Base-by-base conservation (phyloP, 1,140 invertebrate genomes). In the Harpegnathos saltator region DNA sequence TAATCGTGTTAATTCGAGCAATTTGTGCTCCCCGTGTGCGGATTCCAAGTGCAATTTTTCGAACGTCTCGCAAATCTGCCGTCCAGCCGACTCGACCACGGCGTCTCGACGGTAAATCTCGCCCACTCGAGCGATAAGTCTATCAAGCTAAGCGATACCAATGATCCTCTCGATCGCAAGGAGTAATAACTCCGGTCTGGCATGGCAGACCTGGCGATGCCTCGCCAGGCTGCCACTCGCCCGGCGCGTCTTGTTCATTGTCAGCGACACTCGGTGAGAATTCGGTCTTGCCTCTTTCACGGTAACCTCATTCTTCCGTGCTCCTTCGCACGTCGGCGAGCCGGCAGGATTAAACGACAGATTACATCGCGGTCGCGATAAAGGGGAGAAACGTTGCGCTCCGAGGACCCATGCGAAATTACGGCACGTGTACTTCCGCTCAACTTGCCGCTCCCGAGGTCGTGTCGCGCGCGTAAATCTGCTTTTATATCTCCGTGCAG, bases 151-250 rank as follows among this genome's bases (percentile, higher is more conserved):
- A 80, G 52, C 38, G 62, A 9, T 48, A 58, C 33, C 38, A 59
- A 71, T 69, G 68, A 77, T 66, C 22, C 54, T 58, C 33, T 80
- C 38, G 58, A 59, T 80, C 65, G 44, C 15, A 71, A 80, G 75
- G 58, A 69, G 75, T 71, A 80, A 80, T 80, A 80, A 80, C 54
- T 14, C 38, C 22, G 58, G 52, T 80, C 38, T 80, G 66, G 50
- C 61, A 65, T 54, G 44, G 19, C 33, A 24, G 65, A 29, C 38
- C 69, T 17, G 19, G n/a, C n/a, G n/a, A 69, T 80, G 54, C 17
- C 22, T 69, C 9, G 65, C 52, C 75, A 80, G 33, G 59, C 15
- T 48, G 52, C 48, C 38, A 48, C 52, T 17, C 17, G 26, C 2
- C 17, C 38, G 38, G 38, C 33, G n/a, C 22, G 44, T 58, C 29